Evolutionary conservation across 1,140 invertebrate genomes (phyloP).

Genomic region (Lamellibrachia luymesi): DNA sequence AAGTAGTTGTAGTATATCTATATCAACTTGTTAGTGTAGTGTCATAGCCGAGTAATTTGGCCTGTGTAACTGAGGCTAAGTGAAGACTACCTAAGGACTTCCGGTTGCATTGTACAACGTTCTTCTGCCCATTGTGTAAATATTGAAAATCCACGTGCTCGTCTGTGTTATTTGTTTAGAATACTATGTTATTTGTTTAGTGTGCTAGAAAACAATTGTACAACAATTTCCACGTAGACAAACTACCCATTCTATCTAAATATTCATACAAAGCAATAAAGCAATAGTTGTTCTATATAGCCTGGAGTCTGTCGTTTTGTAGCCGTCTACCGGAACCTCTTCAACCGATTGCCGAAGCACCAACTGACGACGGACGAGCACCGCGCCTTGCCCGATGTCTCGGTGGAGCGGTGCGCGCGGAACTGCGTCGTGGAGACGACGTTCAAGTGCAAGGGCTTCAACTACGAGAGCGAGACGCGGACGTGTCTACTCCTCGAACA

Average conservation of each 20-base stretch:
- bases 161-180: no score
- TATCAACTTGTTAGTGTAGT: no score
- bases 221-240: no score
- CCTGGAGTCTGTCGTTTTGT: background rate
- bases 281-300: background rate
- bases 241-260: background rate
- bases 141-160: no score
- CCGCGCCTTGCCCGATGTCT: background rate
- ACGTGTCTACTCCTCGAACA: conserved; percentile 47
- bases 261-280: background rate
- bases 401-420: conserved; percentile 46
- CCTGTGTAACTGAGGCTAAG: no score
- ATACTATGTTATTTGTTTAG: no score
- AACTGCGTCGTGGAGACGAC: conserved; percentile 46
- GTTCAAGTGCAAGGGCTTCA: conserved; percentile 50
- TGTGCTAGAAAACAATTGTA: no score
- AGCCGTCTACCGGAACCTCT: conserved; percentile 16
- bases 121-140: no score
- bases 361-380: background rate
- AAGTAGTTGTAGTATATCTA: no score
- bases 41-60: no score
- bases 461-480: conserved; percentile 37
- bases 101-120: no score
- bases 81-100: no score
- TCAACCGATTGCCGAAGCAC: conserved; percentile 21